Evolutionary conservation across 1,140 invertebrate species (phyloP), one percentile per base, ranked within the genome.

Genomic region (Scaptodrosophila lebanonensis): DNA sequence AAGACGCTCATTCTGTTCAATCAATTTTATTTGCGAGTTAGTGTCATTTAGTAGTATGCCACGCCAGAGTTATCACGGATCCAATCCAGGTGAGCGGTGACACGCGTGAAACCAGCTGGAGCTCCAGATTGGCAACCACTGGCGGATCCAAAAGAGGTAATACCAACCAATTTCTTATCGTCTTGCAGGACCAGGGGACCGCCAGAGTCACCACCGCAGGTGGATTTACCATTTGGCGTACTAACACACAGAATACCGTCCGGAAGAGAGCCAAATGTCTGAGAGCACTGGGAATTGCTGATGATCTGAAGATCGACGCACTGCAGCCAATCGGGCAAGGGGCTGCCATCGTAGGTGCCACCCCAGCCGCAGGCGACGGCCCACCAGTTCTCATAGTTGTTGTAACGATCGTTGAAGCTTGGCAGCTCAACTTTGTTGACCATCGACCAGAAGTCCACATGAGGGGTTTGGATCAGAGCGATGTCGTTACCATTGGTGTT

Each of bases 101-200:
- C 39, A 1, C 39, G 35, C n/a, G 40, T 35, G 12, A 58, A 59
- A 3, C 22, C 47, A 12, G 13, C 54, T 5, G 40, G 57, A 3
- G 8, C 11, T n/a, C 88, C 89, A 6, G 53, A 22, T 54, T 75
- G 45, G 45, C 82, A 84, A 35, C 77, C 77, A n/a, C 43, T 27
- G 9, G 30, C 16, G 4, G 59, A 50, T 5, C 43, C n/a, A 30
- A 60, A 53, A 0, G 61, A 65, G 16, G 3, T 25, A 7, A 53
- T 6, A 9, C 56, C 61, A 8, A 65, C 20, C 3, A 59, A 43
- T 13, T 47, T 40, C 3, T 1, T 2, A 3, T 17, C 43, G 16
- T 36, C 18, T 3, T 15, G n/a, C 2, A 30, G 22, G 7, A 60
- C 38, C 42, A 60, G 13, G 6, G 61, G 61, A 2, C 61, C 61